Evolutionary conservation across 2,888 invertebrate genomes (phyloP).

Genomic region (Seladonia tumulorum): DNA sequence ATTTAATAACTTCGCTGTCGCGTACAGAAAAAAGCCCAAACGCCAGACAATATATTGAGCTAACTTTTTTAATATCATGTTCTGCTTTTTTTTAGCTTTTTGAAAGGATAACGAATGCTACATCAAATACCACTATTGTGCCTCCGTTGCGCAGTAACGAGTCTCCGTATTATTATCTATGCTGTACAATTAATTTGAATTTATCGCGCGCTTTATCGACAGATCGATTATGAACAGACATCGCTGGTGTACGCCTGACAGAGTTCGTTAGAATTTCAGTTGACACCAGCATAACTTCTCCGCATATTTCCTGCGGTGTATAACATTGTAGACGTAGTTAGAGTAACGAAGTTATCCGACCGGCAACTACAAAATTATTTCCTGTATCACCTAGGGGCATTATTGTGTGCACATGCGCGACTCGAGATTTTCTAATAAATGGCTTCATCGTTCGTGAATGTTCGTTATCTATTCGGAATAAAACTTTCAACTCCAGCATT

Average conservation of each 20-base stretch:
- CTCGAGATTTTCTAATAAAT: constrained; percentile 28
- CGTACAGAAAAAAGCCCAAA: not conserved
- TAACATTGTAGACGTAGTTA: constrained; percentile 38
- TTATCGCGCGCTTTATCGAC: not conserved
- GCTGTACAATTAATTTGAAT: not conserved
- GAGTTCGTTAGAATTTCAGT: constrained; percentile 31
- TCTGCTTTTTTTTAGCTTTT: not conserved
- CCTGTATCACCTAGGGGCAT: constrained; percentile 34
- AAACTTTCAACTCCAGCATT: not conserved
- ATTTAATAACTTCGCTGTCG: not conserved
- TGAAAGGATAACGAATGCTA: not conserved
- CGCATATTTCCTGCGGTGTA: constrained; percentile 25
- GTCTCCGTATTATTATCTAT: not conserved
- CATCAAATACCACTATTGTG: not conserved
- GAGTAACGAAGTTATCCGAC: constrained; percentile 37
- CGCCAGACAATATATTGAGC: not conserved
- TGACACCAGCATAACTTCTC: constrained; percentile 21
- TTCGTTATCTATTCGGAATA: not conserved
- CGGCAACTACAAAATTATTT: constrained; percentile 49
- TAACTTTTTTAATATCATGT: not conserved
- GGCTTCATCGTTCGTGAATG: not conserved
- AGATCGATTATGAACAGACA: constrained; percentile 11
- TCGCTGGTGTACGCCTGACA: not conserved
- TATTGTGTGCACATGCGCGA: not conserved
- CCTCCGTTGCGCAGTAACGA: not conserved